These are phyloP conservation scores for Nemapogon koenigi DNA, from an alignment of 2,888 invertebrate genomes.

Conservation along the genomic window DNA sequence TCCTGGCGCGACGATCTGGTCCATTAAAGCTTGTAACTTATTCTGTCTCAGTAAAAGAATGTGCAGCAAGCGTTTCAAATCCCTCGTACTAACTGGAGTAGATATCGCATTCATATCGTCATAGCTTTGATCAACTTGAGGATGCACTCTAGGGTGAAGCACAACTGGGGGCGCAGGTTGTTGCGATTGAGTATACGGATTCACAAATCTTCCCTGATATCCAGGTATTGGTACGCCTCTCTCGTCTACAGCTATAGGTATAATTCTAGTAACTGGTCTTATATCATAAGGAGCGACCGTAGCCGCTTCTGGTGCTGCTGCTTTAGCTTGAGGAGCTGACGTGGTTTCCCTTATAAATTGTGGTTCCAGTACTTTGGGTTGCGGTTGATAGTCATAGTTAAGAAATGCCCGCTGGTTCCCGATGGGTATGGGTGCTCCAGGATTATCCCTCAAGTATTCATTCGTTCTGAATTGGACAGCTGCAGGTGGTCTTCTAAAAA, in stretches of 20 bases:
- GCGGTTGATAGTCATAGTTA: conserved; percentile 45
- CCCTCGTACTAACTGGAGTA: conserved; percentile 74
- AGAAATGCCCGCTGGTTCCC: conserved; percentile 59
- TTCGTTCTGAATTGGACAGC: conserved; percentile 47
- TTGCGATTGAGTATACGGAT: conserved; percentile 35
- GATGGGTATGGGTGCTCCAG: conserved; percentile 52
- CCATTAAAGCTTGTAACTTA: conserved; percentile 62
- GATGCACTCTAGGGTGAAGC: conserved; percentile 37
- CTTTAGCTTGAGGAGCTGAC: conserved; percentile 29
- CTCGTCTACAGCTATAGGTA: conserved; percentile 52
- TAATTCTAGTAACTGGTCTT: conserved; percentile 41
- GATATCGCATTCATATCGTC: conserved; percentile 67
- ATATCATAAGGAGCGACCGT: conserved; percentile 39
- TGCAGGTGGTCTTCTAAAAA: conserved; percentile 38
- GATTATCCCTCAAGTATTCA: conserved; percentile 56
- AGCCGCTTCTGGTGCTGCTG: conserved; percentile 32
- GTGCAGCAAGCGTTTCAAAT: conserved; percentile 72
- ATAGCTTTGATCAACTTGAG: conserved; percentile 36
- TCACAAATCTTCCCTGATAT: conserved; percentile 44
- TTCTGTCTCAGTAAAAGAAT: conserved; percentile 70
- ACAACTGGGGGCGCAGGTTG: conserved; percentile 22
- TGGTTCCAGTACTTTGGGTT: conserved; percentile 49
- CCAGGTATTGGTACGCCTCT: conserved; percentile 48
- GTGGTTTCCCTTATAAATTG: conserved; percentile 40
- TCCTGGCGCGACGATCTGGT: conserved; percentile 41